Evolutionary conservation across 2,888 invertebrate species (phyloP).

Genomic region (Strigamia maritima): DNA sequence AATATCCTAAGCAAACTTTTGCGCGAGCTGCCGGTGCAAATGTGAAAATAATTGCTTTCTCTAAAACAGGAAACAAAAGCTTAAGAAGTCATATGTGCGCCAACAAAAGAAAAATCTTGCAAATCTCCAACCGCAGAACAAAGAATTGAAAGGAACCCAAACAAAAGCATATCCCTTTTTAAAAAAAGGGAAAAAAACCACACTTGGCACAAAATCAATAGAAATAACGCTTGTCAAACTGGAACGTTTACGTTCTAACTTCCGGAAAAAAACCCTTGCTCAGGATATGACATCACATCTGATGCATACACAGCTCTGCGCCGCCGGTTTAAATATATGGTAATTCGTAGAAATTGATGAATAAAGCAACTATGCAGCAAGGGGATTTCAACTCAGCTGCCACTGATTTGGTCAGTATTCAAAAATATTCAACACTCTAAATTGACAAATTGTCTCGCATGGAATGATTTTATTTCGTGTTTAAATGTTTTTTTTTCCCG

Average conservation of each 20-base stretch:
- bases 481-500: neutral
- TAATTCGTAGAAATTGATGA: slow-evolving; percentile 21
- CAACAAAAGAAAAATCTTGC: slow-evolving; percentile 34
- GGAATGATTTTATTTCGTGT: neutral
- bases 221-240: slow-evolving; percentile 22
- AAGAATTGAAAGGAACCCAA: slow-evolving; percentile 28
- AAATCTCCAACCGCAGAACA: slow-evolving; percentile 32
- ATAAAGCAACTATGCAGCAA: neutral
- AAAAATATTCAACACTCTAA: neutral
- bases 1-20: neutral
- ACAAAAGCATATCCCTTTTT: slow-evolving; percentile 12
- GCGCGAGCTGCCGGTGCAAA: slow-evolving; percentile 12
- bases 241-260: slow-evolving; percentile 12
- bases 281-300: slow-evolving; percentile 21
- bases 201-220: slow-evolving; percentile 24
- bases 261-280: slow-evolving; percentile 13
- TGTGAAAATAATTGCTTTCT: slow-evolving; percentile 34
- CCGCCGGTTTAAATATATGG: neutral
- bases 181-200: neutral
- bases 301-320: neutral
- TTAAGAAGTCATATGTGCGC: slow-evolving; percentile 31
- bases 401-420: slow-evolving; percentile 28
- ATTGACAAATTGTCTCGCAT: slow-evolving; percentile 1
- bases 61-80: slow-evolving; percentile 32
- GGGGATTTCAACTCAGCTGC: neutral